Evolutionary conservation across 2,797 vertebrate genomes (phyloP), one percentile per base, ranked within the genome.

Genomic region (Falco berigora): DNA sequence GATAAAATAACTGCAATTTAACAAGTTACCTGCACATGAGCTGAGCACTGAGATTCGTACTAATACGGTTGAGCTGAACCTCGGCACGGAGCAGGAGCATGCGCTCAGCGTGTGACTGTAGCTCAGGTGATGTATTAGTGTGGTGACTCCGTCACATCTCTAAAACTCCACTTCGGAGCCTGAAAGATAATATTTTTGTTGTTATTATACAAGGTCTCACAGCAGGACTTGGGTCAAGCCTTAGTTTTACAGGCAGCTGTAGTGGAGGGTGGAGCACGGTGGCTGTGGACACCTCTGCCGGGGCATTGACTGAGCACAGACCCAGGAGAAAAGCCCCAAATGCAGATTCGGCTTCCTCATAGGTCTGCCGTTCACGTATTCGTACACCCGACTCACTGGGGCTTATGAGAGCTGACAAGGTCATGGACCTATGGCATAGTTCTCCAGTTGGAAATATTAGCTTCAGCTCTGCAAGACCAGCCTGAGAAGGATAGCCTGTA

Each of bases 371-470:
- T 27, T 88, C 69, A 59, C 17, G 1, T 71, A 74, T 62, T 72
- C 56, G 23, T 38, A 8, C 56, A 32, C 49, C 62, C 1, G 2
- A 67, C 49, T n/a, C 67, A 17, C 79, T 44, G 42, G 67, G 88
- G 71, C 49, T 95, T 88, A 92, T 34, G 72, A 75, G 87, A 96
- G 64, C 89, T 93, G 96, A 87, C 96, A 96, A 46, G 92, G 91
- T 93, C 91, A 3, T 8, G 64, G 78, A 67, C 86, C 88, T 88
- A 3, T 86, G 86, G 86, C 87, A 61, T 40, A 64, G 75, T 71
- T 95, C 92, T 90, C 61, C 66, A 42, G 56, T 34, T 64, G 78
- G 86, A 91, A 96, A 85, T 80, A 95, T 10, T 69, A 80, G 72
- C 91, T 91, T 58, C 30, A 64, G 78, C 92, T 89, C 59, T 77